Percentiles rank a stretch among this genome's conserved stretches.
Conservation (phyloP, 53 echinoderm and acorn worm genomes). For the Glandiceps talaboti region DNA sequence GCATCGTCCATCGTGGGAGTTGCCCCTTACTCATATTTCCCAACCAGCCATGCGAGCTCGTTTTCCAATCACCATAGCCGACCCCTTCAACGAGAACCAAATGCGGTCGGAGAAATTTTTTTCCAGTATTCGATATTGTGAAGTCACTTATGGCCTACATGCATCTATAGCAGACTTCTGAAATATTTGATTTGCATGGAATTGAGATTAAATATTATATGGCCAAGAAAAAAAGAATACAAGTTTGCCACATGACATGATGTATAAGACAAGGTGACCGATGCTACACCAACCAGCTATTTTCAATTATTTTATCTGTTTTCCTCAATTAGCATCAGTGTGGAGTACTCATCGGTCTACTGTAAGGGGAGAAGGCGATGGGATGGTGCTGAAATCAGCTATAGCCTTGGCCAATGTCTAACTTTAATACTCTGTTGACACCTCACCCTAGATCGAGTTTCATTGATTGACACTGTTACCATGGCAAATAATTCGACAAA, state of each 20-base stretch:
- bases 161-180: too few species aligned
- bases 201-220: too few species aligned
- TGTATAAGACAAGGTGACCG: not conserved
- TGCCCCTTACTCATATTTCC: not conserved
- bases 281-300: not conserved
- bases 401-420: not conserved
- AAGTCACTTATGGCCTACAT: too few species aligned
- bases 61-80: not conserved
- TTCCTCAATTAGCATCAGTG: not conserved
- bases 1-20: not conserved
- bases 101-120: too few species aligned
- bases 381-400: not conserved
- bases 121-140: too few species aligned
- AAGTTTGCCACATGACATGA: not conserved
- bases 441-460: constrained; percentile 92
- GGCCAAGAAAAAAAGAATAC: not conserved
- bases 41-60: constrained; percentile 1
- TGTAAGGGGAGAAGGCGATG: not conserved
- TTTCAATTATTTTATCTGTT: not conserved
- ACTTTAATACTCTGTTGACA: constrained; percentile 36
- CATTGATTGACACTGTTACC: constrained; percentile 96
- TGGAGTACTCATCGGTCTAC: not conserved
- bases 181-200: not conserved
- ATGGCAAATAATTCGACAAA: constrained; percentile 70
- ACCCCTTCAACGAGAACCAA: not conserved